Conservation (phyloP, 2,113 vertebrate genomes). For the Peromyscus leucopus region DNA sequence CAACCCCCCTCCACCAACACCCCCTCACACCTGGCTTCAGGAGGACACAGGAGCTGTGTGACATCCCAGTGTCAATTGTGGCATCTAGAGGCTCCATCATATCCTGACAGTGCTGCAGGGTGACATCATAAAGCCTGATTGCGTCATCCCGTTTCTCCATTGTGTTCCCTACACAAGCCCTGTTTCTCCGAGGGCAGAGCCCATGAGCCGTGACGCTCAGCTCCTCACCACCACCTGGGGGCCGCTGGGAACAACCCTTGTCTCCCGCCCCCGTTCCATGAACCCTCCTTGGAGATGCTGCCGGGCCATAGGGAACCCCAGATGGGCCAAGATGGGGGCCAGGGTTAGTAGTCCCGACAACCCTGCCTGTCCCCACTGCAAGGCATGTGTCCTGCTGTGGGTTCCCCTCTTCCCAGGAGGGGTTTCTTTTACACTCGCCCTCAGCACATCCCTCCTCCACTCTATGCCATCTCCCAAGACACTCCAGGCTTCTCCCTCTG, state of each 20-base stretch:
- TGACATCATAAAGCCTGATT: neutral
- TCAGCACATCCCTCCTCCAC: neutral
- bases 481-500: neutral
- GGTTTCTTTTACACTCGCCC: neutral
- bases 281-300: neutral
- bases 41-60: neutral
- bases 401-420: neutral
- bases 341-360: fast-evolving
- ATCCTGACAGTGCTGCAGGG: fast-evolving
- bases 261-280: fast-evolving
- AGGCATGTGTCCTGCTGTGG: fast-evolving
- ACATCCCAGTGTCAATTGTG: neutral
- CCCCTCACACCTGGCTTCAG: neutral
- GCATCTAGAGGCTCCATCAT: neutral
- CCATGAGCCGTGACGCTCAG: no score
- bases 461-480: neutral
- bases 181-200: neutral
- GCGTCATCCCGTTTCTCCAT: neutral
- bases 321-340: fast-evolving
- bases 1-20: neutral
- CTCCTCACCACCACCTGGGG: fast-evolving
- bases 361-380: fast-evolving
- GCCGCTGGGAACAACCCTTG: fast-evolving
- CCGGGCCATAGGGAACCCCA: neutral
- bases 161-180: neutral